These are phyloP conservation scores for Calycopis cecrops DNA, from an alignment of 1,140 invertebrate species.

Conservation along the genomic window DNA sequence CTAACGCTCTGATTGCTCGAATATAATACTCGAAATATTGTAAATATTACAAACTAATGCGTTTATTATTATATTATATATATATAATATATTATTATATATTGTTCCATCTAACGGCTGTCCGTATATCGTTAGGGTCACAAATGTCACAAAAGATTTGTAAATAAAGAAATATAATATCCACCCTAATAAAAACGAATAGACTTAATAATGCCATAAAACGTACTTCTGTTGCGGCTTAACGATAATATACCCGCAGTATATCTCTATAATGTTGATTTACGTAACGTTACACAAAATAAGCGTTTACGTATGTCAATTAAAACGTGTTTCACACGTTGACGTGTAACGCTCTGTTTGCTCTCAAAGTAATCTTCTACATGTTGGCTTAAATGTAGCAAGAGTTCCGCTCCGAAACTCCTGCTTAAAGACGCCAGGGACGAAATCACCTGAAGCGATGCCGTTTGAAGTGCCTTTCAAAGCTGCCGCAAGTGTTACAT, in stretches of 20 bases:
- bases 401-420: slow-evolving; percentile 19
- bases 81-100: no score
- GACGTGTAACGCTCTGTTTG: slow-evolving; percentile 15
- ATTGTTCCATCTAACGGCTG: no score
- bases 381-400: slow-evolving; percentile 14
- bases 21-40: no score
- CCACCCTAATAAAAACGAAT: no score
- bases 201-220: background rate
- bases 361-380: slow-evolving; percentile 15
- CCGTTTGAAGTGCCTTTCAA: slow-evolving; percentile 37
- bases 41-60: no score
- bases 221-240: background rate
- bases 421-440: slow-evolving; percentile 24
- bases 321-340: slow-evolving; percentile 16
- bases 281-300: background rate
- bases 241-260: background rate
- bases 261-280: slow-evolving; percentile 8
- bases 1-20: no score
- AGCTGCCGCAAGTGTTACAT: slow-evolving; percentile 33
- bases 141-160: no score
- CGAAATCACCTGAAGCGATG: slow-evolving; percentile 34
- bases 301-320: slow-evolving; percentile 10
- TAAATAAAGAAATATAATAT: no score
- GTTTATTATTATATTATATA: no score
- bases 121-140: no score